These are phyloP conservation scores for Zhuqinia jingwanae DNA, from an alignment of 2,888 invertebrate species.

Conservation along the genomic window DNA sequence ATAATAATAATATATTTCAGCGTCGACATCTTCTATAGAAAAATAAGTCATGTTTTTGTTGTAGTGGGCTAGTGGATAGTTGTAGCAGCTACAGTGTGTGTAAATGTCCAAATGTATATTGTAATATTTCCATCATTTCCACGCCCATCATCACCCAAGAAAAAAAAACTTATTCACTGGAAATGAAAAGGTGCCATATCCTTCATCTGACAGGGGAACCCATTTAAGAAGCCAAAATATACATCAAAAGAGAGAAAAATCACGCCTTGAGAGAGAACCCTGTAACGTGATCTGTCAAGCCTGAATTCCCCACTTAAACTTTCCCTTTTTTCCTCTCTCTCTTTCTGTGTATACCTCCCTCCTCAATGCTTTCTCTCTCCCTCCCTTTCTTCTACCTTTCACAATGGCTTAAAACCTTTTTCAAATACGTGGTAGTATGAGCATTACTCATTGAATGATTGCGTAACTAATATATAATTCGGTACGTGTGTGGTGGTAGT, in stretches of 20 bases:
- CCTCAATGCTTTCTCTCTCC: too few relatives aligned
- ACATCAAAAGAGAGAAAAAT: conserved; percentile 46
- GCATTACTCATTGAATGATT: conserved; percentile 34
- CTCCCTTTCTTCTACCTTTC: conserved; percentile 37
- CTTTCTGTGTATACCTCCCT: not conserved
- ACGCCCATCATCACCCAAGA: conserved; percentile 55
- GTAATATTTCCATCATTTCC: conserved; percentile 70
- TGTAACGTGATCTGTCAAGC: conserved; percentile 71
- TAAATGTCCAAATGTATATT: conserved; percentile 31
- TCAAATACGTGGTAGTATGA: conserved; percentile 5
- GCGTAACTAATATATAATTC: conserved; percentile 4
- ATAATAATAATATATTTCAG: not conserved
- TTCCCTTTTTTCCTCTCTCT: conserved; percentile 45
- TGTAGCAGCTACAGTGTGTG: not conserved
- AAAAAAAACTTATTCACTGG: conserved; percentile 31
- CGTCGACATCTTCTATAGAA: not conserved
- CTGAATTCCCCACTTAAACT: conserved; percentile 61
- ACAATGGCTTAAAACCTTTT: conserved; percentile 9
- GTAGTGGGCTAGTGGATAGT: not conserved
- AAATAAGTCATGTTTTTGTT: not conserved
- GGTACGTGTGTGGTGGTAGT: not conserved
- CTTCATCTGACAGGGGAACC: conserved; percentile 65
- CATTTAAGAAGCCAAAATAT: conserved; percentile 59
- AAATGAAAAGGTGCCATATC: conserved; percentile 63
- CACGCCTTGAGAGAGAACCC: conserved; percentile 66